phyloP scores from a whole-genome alignment of 2,888 invertebrate species.

The Diplazon laetatorius region DNA sequence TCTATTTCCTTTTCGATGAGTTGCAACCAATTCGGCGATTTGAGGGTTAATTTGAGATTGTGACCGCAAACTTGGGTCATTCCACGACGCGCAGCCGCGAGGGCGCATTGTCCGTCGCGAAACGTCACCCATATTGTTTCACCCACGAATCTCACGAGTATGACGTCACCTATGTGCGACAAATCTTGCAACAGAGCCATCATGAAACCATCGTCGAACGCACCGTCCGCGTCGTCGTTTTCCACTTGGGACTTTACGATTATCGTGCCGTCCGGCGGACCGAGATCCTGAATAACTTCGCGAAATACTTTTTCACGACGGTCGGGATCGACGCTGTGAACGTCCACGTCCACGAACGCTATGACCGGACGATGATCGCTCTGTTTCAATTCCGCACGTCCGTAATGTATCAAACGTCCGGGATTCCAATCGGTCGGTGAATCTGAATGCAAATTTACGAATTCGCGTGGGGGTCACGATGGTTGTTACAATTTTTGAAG shows the following conservation, averaged over 20 bases:
- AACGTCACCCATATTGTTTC: conserved; percentile 96
- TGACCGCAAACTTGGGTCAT: conserved; percentile 86
- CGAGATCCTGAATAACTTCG: conserved; percentile 92
- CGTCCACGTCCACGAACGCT: conserved; percentile 94
- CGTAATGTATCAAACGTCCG: conserved; percentile 94
- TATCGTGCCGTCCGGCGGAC: conserved; percentile 97
- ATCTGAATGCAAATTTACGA: conserved; percentile 67
- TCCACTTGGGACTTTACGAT: conserved; percentile 87
- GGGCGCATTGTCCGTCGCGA: conserved; percentile 93
- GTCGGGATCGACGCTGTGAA: conserved; percentile 90
- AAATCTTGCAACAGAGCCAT: conserved; percentile 91
- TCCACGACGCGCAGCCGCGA: conserved; percentile 86
- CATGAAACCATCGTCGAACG: conserved; percentile 92
- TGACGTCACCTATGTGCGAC: conserved; percentile 93
- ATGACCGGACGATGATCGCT: conserved; percentile 99
- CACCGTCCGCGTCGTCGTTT: conserved; percentile 83
- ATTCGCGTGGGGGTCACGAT: too few relatives aligned
- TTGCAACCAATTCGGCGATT: conserved; percentile 93
- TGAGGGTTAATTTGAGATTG: conserved; percentile 88
- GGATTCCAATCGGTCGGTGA: conserved; percentile 86
- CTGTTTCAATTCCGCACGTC: conserved; percentile 96
- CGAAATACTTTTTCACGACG: conserved; percentile 92
- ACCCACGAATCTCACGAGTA: conserved; percentile 94
- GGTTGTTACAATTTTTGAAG: background rate
- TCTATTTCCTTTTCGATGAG: conserved; percentile 92